Evolutionary conservation across 2,113 vertebrate genomes (phyloP).

Genomic region (Athene cunicularia): DNA sequence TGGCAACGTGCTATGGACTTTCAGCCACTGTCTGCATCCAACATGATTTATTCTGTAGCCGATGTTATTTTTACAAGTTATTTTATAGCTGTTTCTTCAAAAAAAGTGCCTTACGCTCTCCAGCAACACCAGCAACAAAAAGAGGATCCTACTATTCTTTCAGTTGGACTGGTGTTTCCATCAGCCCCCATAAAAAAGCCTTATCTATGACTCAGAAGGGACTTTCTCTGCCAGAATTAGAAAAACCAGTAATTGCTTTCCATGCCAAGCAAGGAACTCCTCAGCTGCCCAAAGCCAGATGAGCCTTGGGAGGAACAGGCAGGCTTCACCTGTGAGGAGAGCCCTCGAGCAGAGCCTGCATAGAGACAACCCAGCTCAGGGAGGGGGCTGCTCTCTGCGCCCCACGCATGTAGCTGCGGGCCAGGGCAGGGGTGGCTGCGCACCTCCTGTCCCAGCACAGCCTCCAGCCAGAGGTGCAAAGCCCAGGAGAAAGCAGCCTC

Average conservation of each 20-base stretch:
- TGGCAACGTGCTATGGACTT: not conserved
- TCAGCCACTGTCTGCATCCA: not conserved
- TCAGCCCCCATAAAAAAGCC: not conserved
- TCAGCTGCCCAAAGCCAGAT: not conserved
- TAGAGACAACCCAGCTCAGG: no score
- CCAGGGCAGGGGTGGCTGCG: not conserved
- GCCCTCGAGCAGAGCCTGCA: not conserved
- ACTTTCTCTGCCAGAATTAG: not conserved
- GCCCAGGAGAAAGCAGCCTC: not conserved
- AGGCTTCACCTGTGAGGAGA: not conserved
- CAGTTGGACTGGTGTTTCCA: not conserved
- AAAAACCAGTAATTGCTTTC: not conserved
- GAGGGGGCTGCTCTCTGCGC: not conserved
- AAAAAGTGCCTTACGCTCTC: not conserved
- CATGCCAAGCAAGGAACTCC: not conserved
- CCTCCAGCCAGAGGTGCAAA: not conserved
- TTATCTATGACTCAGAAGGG: not conserved
- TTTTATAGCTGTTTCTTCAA: not conserved
- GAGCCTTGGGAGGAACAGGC: not conserved
- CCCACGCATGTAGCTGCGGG: rapidly evolving
- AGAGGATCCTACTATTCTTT: not conserved
- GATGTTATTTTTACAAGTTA: not conserved
- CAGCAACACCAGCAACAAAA: not conserved
- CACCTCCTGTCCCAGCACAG: rapidly evolving
- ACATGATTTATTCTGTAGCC: not conserved